Conservation (phyloP, 2,113 vertebrate genomes). For the Mugil cephalus region DNA sequence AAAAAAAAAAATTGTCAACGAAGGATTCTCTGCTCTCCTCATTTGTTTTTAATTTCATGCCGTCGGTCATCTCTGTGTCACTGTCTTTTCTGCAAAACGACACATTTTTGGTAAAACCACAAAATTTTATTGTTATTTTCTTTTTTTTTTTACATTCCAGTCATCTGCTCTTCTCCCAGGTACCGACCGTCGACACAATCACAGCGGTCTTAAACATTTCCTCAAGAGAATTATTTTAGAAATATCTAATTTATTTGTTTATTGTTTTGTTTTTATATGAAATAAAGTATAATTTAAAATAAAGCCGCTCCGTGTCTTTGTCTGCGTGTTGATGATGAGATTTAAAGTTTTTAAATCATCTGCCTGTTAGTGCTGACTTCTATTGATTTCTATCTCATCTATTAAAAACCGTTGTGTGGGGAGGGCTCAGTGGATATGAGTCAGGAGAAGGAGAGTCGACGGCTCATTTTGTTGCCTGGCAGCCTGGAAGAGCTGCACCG, state of each 20-base stretch:
- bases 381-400: too few species aligned
- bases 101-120: too few species aligned
- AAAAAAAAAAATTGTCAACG: not conserved
- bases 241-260: conserved; percentile 89
- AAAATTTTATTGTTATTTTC: too few species aligned
- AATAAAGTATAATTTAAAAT: conserved; percentile 89
- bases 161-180: conserved; percentile 35
- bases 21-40: conserved; percentile 31
- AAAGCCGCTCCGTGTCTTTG: conserved; percentile 20
- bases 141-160: conserved; percentile 62
- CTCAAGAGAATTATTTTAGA: conserved; percentile 85
- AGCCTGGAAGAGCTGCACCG: too few species aligned
- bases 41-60: conserved; percentile 16
- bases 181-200: conserved; percentile 61
- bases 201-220: conserved; percentile 73
- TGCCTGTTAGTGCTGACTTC: too few species aligned
- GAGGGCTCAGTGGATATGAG: too few species aligned
- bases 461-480: too few species aligned
- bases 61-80: conserved; percentile 1
- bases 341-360: too few species aligned
- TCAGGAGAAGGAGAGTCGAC: too few species aligned
- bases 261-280: conserved; percentile 87
- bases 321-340: too few species aligned
- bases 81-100: too few species aligned
- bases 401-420: too few species aligned